Evolutionary conservation across 2,888 invertebrate genomes (phyloP).

Genomic region (Acleris cristana): DNA sequence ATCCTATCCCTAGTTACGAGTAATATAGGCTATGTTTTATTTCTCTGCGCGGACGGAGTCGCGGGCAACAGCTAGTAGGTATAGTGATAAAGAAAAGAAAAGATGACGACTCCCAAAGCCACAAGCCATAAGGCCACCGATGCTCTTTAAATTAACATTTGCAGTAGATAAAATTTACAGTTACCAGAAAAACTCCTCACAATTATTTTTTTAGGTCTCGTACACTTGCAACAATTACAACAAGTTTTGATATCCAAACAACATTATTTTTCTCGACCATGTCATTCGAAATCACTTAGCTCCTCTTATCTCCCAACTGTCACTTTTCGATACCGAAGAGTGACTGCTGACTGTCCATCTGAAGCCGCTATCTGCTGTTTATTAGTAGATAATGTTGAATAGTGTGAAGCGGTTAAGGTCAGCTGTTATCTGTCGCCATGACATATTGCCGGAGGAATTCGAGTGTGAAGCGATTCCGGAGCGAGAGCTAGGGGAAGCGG

Average conservation of each 20-base stretch:
- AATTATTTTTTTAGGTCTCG: too few relatives aligned
- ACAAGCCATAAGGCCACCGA: too few relatives aligned
- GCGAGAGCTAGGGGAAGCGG: constrained; percentile 18
- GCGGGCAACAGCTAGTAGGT: too few relatives aligned
- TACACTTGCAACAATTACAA: too few relatives aligned
- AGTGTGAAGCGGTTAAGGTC: constrained; percentile 64
- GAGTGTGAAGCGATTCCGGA: constrained; percentile 27
- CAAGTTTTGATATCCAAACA: neutral
- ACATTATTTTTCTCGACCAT: neutral
- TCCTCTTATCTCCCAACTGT: constrained; percentile 7
- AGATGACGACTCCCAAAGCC: too few relatives aligned
- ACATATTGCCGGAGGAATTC: constrained; percentile 25
- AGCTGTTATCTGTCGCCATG: constrained; percentile 53
- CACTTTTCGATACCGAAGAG: constrained; percentile 10
- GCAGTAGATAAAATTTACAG: too few relatives aligned
- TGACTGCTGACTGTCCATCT: neutral
- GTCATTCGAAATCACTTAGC: constrained; percentile 4
- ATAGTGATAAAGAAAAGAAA: too few relatives aligned
- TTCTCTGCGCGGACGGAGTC: too few relatives aligned
- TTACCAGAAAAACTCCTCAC: too few relatives aligned
- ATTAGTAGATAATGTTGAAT: constrained; percentile 22
- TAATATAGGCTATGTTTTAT: too few relatives aligned
- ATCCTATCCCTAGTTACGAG: too few relatives aligned
- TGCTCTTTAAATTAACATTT: too few relatives aligned
- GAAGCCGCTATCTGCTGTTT: neutral